Base-by-base conservation (phyloP, 2,113 vertebrate species). In the Mormyrus iriodes region DNA sequence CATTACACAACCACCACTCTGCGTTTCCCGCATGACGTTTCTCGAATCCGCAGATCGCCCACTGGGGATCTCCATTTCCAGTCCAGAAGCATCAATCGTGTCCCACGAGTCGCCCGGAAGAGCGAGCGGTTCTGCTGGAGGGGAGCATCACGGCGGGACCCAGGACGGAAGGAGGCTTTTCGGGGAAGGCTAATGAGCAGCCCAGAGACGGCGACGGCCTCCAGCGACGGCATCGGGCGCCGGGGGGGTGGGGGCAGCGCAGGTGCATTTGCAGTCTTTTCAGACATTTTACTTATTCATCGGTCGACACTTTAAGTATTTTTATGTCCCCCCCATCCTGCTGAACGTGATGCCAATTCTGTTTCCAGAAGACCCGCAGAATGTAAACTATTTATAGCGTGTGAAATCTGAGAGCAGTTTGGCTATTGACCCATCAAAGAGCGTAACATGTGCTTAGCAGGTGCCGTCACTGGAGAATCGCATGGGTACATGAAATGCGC, bases 391-490 rank as follows among this genome's bases (percentile, higher is more conserved):
- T 95, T 94, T 94, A 94, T 94, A 94, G 87, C 88, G 19, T 0
- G 39, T 88, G 89, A 93, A 92, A 94, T 93, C 92, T 91, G 91
- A 94, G 90, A 87, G 88, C 92, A 91, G 82, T 94, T 93, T 92
- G 90, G 93, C 94, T 96, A 92, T 91, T 19, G 87, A 86, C 88
- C 61, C 91, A 91, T 94, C 92, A 94, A 93, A 94, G 93, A 93
- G 89, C 90, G 17, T 90, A 91, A 89, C 93, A 92, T 94, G 94
- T 95, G 92, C 89, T 90, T 92, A 93, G 93, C 95, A 95, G 94
- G 95, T 95, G 95, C 94, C 91, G 90, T 88, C 85, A 92, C 91
- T 90, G 93, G 91, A 88, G 93, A 94, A 92, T 93, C 92, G 91
- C 35, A 90, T 92, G 91, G 91, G 92, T 88, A 91, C 91, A 93